phyloP scores from a whole-genome alignment of 2,888 invertebrate species.

The Chrysolina haemoptera region DNA sequence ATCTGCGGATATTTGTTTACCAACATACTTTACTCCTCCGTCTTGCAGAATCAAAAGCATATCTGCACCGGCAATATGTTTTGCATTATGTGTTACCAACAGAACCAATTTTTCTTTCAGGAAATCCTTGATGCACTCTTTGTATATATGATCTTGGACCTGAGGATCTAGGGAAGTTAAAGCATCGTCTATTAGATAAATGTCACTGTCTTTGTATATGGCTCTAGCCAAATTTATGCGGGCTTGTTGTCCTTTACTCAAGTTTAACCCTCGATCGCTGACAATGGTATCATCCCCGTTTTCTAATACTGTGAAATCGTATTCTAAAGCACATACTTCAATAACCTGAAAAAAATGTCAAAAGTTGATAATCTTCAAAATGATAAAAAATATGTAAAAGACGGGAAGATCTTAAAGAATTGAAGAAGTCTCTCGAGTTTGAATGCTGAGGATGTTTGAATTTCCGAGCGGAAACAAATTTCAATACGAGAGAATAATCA shows the following conservation, averaged over 20 bases:
- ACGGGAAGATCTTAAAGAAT: too few species aligned
- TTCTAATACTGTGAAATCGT: slow-evolving; percentile 71
- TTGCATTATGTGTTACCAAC: slow-evolving; percentile 66
- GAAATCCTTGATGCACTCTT: slow-evolving; percentile 71
- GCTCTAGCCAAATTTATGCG: slow-evolving; percentile 84
- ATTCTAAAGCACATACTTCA: slow-evolving; percentile 75
- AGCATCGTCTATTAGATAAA: slow-evolving; percentile 86
- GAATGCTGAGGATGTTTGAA: too few species aligned
- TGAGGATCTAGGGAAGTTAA: slow-evolving; percentile 84
- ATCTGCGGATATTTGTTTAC: slow-evolving; percentile 47
- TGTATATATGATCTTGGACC: slow-evolving; percentile 81
- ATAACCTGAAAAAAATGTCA: slow-evolving; percentile 60
- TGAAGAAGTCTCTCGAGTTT: too few species aligned
- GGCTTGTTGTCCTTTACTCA: slow-evolving; percentile 90
- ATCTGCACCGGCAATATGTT: slow-evolving; percentile 63
- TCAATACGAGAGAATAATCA: too few species aligned
- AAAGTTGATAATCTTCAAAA: background rate
- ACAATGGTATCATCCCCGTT: slow-evolving; percentile 84
- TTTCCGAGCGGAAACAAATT: too few species aligned
- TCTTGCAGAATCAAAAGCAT: slow-evolving; percentile 67
- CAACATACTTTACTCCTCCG: slow-evolving; percentile 50
- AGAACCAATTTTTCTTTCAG: slow-evolving; percentile 66
- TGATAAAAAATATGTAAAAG: background rate
- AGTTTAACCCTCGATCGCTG: slow-evolving; percentile 84
- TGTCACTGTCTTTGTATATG: slow-evolving; percentile 82